A percentile compares a stretch with the other conserved stretches of the same genome.
Conservation (phyloP, 2,888 invertebrate genomes). For the Pseudococcus viburni region DNA sequence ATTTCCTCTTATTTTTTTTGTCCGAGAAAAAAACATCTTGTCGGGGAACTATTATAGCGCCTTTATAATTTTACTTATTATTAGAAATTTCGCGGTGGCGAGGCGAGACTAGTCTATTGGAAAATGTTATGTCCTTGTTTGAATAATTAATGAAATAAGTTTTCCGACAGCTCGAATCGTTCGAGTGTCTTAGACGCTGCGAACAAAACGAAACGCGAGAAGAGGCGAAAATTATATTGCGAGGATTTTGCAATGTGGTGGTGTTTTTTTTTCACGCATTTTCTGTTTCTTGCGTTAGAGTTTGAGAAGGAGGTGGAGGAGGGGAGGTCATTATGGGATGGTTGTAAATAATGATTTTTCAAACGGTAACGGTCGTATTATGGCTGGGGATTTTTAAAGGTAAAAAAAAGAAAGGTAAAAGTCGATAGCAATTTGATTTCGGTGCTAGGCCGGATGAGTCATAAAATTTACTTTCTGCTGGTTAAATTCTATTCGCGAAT, state of each 20-base stretch:
- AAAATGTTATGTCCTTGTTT: constrained; percentile 26
- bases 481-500: background rate
- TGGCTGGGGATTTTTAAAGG: too few relatives aligned
- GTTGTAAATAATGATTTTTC: too few relatives aligned
- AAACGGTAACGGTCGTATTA: too few relatives aligned
- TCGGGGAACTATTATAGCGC: constrained; percentile 21
- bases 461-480: background rate
- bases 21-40: background rate
- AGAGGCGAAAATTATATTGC: background rate
- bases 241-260: background rate
- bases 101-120: constrained; percentile 20
- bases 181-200: constrained; percentile 3
- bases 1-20: background rate
- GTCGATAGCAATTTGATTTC: background rate
- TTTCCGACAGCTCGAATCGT: background rate
- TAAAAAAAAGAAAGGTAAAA: background rate
- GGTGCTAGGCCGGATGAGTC: background rate
- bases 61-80: constrained; percentile 11
- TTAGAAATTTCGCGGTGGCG: constrained; percentile 10
- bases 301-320: too few relatives aligned
- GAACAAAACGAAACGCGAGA: background rate
- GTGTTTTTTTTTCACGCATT: background rate
- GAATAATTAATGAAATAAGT: constrained; percentile 47
- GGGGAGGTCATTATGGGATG: too few relatives aligned
- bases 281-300: too few relatives aligned